Evolutionary conservation across 2,888 invertebrate genomes (phyloP).

Genomic region (Diarsia dahlii): DNA sequence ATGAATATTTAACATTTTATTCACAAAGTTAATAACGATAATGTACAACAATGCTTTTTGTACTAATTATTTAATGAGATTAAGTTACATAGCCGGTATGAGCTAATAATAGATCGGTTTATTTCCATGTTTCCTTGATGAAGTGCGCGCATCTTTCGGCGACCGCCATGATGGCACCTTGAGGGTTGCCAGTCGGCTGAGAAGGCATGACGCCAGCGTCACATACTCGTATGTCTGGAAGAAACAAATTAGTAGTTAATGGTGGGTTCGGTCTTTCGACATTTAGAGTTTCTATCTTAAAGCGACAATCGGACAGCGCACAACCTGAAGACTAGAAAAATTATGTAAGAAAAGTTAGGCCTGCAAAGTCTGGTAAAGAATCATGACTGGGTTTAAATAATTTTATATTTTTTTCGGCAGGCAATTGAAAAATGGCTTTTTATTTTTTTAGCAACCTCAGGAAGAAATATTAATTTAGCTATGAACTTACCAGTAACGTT

Average conservation of each 20-base stretch:
- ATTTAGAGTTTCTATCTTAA: not conserved
- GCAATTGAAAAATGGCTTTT: too few relatives aligned
- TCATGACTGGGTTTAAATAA: too few relatives aligned
- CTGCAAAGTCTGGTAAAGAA: not conserved
- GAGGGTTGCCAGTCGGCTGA: slow-evolving; percentile 88
- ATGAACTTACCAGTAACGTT: slow-evolving; percentile 85
- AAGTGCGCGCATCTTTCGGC: slow-evolving; percentile 87
- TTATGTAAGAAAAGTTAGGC: not conserved
- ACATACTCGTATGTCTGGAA: slow-evolving; percentile 84
- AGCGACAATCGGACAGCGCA: not conserved
- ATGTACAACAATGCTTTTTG: slow-evolving; percentile 15
- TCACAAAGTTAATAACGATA: slow-evolving; percentile 20
- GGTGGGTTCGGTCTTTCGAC: not conserved
- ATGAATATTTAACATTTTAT: slow-evolving; percentile 46
- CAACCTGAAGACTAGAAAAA: not conserved
- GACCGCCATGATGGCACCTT: slow-evolving; percentile 90
- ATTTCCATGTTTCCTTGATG: slow-evolving; percentile 70
- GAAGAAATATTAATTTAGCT: not conserved
- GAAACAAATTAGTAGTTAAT: not conserved
- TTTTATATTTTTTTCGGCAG: too few relatives aligned
- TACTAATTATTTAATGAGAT: slow-evolving; percentile 23
- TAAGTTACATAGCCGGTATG: not conserved
- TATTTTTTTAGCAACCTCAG: too few relatives aligned
- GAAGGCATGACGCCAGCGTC: slow-evolving; percentile 91
- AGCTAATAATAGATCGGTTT: slow-evolving; percentile 1